Evolutionary conservation across 2,113 vertebrate species (phyloP).

Genomic region (Myrmecophaga tridactyla): DNA sequence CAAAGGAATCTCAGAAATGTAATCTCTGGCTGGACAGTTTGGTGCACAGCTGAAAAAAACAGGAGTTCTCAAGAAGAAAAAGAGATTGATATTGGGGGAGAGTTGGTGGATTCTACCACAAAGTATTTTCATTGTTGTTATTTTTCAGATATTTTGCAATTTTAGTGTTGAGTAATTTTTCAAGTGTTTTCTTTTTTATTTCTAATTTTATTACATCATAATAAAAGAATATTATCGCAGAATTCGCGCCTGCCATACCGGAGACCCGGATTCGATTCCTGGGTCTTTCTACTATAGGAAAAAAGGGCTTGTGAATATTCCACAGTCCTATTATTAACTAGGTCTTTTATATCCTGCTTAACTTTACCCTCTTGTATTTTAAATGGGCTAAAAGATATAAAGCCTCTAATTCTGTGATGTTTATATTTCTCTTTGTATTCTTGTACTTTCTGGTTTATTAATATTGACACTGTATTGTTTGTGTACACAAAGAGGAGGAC

Average conservation of each 20-base stretch:
- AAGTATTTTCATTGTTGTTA: neutral
- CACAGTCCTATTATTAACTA: constrained; percentile 2
- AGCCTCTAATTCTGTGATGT: neutral
- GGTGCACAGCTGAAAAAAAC: neutral
- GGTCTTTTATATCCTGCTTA: constrained; percentile 37
- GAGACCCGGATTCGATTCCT: no score
- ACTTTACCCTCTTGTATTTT: constrained; percentile 38
- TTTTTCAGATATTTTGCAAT: constrained; percentile 20
- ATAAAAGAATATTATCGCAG: constrained; percentile 42
- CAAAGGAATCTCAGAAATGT: neutral
- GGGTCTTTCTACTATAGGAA: neutral
- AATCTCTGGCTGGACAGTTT: constrained; percentile 21
- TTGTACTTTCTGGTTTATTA: neutral
- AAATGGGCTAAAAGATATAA: constrained; percentile 24
- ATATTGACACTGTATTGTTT: neutral
- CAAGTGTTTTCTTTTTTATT: constrained; percentile 29
- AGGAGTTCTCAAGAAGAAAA: neutral
- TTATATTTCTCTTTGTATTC: constrained; percentile 40
- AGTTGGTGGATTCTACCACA: neutral
- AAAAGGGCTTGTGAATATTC: neutral
- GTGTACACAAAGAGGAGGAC: neutral
- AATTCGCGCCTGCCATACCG: no score
- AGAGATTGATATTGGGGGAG: neutral
- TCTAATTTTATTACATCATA: constrained; percentile 27
- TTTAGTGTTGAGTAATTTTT: constrained; percentile 44